phyloP scores from a whole-genome alignment of 1,140 invertebrate species.

The Diabrotica virgifera region DNA sequence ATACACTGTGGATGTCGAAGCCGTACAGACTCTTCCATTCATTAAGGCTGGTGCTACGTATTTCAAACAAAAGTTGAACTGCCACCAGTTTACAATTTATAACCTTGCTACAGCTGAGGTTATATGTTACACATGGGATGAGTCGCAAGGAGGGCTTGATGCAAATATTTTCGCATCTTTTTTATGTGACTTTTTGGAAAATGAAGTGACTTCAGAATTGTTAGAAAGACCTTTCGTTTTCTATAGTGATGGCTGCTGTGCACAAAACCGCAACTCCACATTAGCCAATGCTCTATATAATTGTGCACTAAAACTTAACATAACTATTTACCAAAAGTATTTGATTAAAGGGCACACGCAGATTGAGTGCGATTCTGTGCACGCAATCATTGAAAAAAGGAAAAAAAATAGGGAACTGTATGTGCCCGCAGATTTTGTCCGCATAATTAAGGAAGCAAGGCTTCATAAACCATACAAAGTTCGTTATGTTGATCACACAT shows the following conservation, averaged over 20 bases:
- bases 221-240: constrained; percentile 10
- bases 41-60: constrained; percentile 35
- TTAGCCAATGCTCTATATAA: constrained; percentile 24
- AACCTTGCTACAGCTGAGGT: constrained; percentile 32
- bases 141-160: constrained; percentile 34
- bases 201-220: neutral
- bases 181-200: neutral
- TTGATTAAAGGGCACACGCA: constrained; percentile 41
- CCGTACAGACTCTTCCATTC: constrained; percentile 30
- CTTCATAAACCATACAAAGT: constrained; percentile 27
- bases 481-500: constrained; percentile 20
- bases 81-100: constrained; percentile 42
- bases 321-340: constrained; percentile 29
- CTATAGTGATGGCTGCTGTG: constrained; percentile 20
- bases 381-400: constrained; percentile 37
- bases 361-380: constrained; percentile 44
- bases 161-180: constrained; percentile 28
- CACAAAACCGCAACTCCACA: constrained; percentile 24
- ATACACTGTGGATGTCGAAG: constrained; percentile 27
- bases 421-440: constrained; percentile 34
- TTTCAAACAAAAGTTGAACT: constrained; percentile 38
- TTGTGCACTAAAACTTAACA: constrained; percentile 19
- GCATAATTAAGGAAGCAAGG: constrained; percentile 30
- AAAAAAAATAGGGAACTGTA: constrained; percentile 31
- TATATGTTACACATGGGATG: constrained; percentile 22